These are phyloP conservation scores for Pogoniulus pusillus DNA, from an alignment of 2,797 vertebrate genomes.

Conservation along the genomic window DNA sequence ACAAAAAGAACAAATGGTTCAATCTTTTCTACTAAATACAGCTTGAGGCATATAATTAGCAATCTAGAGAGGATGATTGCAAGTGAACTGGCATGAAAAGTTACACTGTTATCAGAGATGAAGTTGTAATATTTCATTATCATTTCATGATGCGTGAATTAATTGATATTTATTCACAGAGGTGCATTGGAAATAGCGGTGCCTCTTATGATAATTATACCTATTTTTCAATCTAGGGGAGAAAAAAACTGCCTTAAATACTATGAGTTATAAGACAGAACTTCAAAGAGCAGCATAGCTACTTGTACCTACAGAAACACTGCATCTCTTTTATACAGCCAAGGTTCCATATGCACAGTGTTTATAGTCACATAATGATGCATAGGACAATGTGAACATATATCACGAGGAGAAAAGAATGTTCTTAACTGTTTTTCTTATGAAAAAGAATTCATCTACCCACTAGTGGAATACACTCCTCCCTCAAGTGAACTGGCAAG, in stretches of 20 bases:
- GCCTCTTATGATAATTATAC: constrained; percentile 56
- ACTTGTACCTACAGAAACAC: not conserved
- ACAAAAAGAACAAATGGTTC: constrained; percentile 63
- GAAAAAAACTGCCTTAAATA: not conserved
- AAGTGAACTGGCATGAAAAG: constrained; percentile 67
- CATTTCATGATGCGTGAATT: constrained; percentile 59
- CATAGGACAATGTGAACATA: not conserved
- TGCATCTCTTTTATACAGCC: not conserved
- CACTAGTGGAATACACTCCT: not conserved
- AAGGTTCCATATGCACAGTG: not conserved
- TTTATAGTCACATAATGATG: not conserved
- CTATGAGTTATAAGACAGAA: constrained; percentile 19
- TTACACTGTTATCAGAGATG: constrained; percentile 64
- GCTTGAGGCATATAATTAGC: constrained; percentile 67
- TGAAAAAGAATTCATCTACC: not conserved
- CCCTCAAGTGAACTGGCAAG: not conserved
- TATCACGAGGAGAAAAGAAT: not conserved
- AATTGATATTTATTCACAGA: constrained; percentile 69
- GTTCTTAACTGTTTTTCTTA: not conserved
- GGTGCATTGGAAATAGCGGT: constrained; percentile 48
- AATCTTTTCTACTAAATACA: constrained; percentile 64
- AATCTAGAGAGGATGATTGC: constrained; percentile 67
- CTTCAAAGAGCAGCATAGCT: constrained; percentile 23
- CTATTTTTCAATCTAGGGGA: constrained; percentile 42
- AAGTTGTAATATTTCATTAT: constrained; percentile 72